phyloP scores from a whole-genome alignment of 1,140 invertebrate genomes.

The Bombus terrestris region DNA sequence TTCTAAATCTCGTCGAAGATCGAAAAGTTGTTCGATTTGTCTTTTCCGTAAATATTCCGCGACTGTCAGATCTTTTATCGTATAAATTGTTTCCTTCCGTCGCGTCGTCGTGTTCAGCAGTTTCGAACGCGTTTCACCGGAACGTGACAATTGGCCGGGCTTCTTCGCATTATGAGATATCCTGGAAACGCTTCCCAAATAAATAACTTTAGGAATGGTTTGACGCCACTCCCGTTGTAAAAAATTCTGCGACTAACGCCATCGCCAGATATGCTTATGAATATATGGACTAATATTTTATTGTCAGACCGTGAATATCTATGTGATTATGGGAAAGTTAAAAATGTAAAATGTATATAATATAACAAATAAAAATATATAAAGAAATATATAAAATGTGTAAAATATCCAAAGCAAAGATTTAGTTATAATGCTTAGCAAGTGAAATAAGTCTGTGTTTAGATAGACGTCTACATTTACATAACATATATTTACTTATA shows the following conservation, averaged over 20 bases:
- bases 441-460: too few species aligned
- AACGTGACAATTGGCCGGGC: not conserved
- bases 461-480: too few species aligned
- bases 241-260: not conserved
- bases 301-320: not conserved
- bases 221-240: not conserved
- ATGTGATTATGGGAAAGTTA: not conserved
- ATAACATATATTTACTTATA: too few species aligned
- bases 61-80: not conserved
- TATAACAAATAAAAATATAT: too few species aligned
- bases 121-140: not conserved
- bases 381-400: too few species aligned
- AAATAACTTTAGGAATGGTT: not conserved
- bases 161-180: not conserved
- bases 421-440: too few species aligned
- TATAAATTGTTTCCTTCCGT: conserved; percentile 19
- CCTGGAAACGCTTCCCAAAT: not conserved
- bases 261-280: not conserved
- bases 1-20: not conserved
- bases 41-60: not conserved
- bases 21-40: not conserved
- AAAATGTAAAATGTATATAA: not conserved
- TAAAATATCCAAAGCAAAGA: too few species aligned
- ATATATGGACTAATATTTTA: not conserved
- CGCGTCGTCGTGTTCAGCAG: not conserved